Conservation (phyloP, 2,888 invertebrate species). For the Melangyna quadrimaculata region DNA sequence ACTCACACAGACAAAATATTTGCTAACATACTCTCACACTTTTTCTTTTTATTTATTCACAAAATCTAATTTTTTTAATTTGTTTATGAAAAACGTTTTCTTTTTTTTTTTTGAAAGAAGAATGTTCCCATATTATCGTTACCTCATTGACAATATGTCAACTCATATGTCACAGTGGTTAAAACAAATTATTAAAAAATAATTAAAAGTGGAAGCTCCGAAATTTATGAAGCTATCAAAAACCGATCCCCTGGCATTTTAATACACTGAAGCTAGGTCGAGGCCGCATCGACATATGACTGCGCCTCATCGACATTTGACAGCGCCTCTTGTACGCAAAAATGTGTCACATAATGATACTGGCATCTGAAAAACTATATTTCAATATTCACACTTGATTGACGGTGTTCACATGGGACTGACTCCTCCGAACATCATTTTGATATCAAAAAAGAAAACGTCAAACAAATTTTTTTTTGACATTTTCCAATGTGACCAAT, state of each 20-base stretch:
- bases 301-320: not conserved
- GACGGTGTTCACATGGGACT: no score
- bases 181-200: constrained; percentile 65
- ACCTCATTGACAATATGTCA: constrained; percentile 69
- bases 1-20: constrained; percentile 2
- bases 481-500: no score
- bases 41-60: constrained; percentile 23
- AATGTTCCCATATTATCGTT: constrained; percentile 65
- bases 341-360: no score
- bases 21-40: not conserved
- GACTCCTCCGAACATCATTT: no score
- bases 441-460: no score
- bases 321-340: no score
- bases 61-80: constrained; percentile 61
- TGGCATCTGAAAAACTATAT: no score
- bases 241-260: not conserved
- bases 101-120: constrained; percentile 5
- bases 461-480: no score
- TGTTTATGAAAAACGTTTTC: constrained; percentile 31
- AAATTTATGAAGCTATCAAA: constrained; percentile 33
- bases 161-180: constrained; percentile 52
- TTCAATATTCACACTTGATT: no score
- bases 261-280: not conserved
- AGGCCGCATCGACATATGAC: not conserved
- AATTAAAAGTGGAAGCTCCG: constrained; percentile 50